A percentile compares a stretch with the other conserved stretches of the same genome.
These are phyloP conservation scores for Saguinus imperator DNA, from an alignment of 2,113 vertebrate species.

Conservation along the genomic window DNA sequence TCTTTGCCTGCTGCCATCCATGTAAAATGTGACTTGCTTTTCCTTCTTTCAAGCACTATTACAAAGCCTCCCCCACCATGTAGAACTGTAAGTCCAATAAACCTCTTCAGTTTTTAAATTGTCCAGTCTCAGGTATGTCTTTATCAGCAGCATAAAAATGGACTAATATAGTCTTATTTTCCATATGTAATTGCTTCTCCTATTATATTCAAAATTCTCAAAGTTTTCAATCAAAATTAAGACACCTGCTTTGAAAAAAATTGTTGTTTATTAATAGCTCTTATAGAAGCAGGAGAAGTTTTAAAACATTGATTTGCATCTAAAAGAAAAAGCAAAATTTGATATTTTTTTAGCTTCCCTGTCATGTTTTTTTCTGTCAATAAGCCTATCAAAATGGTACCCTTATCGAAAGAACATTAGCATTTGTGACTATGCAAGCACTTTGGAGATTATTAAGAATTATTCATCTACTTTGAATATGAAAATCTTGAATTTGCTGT, in stretches of 20 bases:
- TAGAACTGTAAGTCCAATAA: too few relatives aligned
- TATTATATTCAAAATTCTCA: background rate
- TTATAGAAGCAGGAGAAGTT: background rate
- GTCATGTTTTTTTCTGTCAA: background rate
- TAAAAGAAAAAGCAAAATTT: conserved; percentile 24
- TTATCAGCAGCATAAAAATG: too few relatives aligned
- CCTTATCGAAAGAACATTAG: background rate
- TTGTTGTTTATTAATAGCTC: background rate
- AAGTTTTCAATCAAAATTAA: background rate
- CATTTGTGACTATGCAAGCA: background rate
- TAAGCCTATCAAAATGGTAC: background rate
- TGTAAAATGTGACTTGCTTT: too few relatives aligned
- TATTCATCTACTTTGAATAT: background rate
- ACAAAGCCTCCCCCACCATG: too few relatives aligned
- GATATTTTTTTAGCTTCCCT: background rate
- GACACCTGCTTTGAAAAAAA: background rate
- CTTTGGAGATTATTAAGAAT: background rate
- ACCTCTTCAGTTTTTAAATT: too few relatives aligned
- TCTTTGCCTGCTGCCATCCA: too few relatives aligned
- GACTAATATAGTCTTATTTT: background rate
- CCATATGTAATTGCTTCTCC: background rate
- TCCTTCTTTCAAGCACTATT: too few relatives aligned
- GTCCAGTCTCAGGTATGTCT: too few relatives aligned
- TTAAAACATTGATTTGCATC: background rate
- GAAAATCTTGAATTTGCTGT: background rate